Evolutionary conservation across 1,140 invertebrate species (phyloP).

Genomic region (Lordiphosa collinella): DNA sequence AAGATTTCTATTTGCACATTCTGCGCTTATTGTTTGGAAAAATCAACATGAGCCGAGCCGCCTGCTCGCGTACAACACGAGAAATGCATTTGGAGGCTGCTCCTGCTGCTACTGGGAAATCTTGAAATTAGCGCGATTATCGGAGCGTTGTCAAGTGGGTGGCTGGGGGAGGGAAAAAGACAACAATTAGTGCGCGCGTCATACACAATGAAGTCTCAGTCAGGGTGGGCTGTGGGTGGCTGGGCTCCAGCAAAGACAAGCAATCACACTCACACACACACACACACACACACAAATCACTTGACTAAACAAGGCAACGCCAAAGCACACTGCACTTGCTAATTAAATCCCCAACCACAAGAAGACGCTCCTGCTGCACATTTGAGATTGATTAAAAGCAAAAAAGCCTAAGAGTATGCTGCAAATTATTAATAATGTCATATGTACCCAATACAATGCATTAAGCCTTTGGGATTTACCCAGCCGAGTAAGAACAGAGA

Average conservation of each 20-base stretch:
- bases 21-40: slow-evolving; percentile 75
- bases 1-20: slow-evolving; percentile 64
- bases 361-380: slow-evolving; percentile 55
- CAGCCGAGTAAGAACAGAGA: slow-evolving; percentile 1
- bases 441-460: slow-evolving; percentile 76
- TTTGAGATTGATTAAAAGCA: slow-evolving; percentile 78
- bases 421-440: slow-evolving; percentile 79
- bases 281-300: slow-evolving; percentile 58
- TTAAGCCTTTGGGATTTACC: slow-evolving; percentile 38
- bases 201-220: slow-evolving; percentile 41
- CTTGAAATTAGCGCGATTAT: slow-evolving; percentile 79
- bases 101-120: slow-evolving; percentile 67
- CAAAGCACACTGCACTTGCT: slow-evolving; percentile 70
- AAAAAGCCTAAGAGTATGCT: slow-evolving; percentile 61
- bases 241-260: slow-evolving; percentile 63
- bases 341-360: slow-evolving; percentile 73
- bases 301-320: slow-evolving; percentile 74
- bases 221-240: slow-evolving; percentile 32
- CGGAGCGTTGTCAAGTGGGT: slow-evolving; percentile 67
- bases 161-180: slow-evolving; percentile 24
- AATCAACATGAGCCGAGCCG: slow-evolving; percentile 53
- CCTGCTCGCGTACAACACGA: slow-evolving; percentile 35
- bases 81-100: slow-evolving; percentile 56
- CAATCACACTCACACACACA: slow-evolving; percentile 1
- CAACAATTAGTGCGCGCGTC: slow-evolving; percentile 51